phyloP scores from a whole-genome alignment of 1,140 invertebrate genomes.

The Tigriopus japonicus region DNA sequence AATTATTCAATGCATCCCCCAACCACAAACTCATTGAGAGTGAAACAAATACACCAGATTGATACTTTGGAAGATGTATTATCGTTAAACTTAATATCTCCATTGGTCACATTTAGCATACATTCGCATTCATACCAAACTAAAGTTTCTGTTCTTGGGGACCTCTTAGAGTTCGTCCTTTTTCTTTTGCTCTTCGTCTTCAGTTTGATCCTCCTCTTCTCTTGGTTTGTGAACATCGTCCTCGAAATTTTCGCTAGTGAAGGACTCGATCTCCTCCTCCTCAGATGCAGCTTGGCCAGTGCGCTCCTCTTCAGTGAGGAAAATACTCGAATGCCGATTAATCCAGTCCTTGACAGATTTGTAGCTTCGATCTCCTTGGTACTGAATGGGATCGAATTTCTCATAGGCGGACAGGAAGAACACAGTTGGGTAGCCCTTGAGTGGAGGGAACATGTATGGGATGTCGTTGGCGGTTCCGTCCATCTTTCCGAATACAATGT shows the following conservation, averaged over 20 bases:
- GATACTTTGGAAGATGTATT: too few relatives aligned
- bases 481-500: constrained; percentile 31
- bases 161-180: background rate
- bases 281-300: constrained; percentile 14
- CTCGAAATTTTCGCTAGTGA: constrained; percentile 8
- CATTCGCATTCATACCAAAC: too few relatives aligned
- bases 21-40: too few relatives aligned
- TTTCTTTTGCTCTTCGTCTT: background rate
- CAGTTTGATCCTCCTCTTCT: background rate
- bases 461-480: constrained; percentile 33
- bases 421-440: constrained; percentile 34
- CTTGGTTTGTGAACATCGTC: background rate
- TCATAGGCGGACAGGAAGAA: constrained; percentile 29
- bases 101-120: too few relatives aligned
- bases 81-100: too few relatives aligned
- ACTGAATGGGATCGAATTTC: constrained; percentile 28
- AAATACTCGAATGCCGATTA: constrained; percentile 17
- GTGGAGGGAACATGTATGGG: constrained; percentile 25
- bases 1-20: too few relatives aligned
- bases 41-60: too few relatives aligned
- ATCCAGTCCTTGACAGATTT: constrained; percentile 25
- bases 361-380: constrained; percentile 28
- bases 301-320: constrained; percentile 18
- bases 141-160: too few relatives aligned
- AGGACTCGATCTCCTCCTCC: constrained; percentile 13